Percentiles rank a stretch among this genome's conserved stretches.
phyloP scores from a whole-genome alignment of 1,140 invertebrate genomes.

The Drepana arcuata region DNA sequence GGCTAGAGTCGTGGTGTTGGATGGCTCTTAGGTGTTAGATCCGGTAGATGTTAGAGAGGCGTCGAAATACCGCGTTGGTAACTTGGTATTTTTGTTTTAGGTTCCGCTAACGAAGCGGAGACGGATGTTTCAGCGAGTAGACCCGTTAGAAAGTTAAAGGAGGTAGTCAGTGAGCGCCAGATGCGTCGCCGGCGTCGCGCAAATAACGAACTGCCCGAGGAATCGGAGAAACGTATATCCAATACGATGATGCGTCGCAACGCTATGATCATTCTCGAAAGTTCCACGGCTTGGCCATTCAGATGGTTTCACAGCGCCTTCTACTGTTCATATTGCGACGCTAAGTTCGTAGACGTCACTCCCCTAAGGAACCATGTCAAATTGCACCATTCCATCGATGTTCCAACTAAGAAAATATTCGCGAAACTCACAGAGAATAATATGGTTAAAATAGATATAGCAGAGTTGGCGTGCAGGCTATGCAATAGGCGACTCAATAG shows the following conservation, averaged over 20 bases:
- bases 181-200: conserved; percentile 47
- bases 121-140: conserved; percentile 25
- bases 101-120: conserved; percentile 39
- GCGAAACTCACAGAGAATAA: conserved; percentile 63
- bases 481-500: conserved; percentile 36
- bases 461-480: conserved; percentile 40
- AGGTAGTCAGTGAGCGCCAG: conserved; percentile 47
- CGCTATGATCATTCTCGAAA: conserved; percentile 47
- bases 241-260: conserved; percentile 61
- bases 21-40: too few species aligned
- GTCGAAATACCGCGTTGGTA: too few species aligned
- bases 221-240: conserved; percentile 46
- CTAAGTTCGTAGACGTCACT: conserved; percentile 35
- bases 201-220: conserved; percentile 52
- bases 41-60: too few species aligned
- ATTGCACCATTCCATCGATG: conserved; percentile 28
- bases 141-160: conserved; percentile 51
- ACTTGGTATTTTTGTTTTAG: conserved; percentile 64
- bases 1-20: too few species aligned
- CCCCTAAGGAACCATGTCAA: conserved; percentile 35
- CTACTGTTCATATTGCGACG: conserved; percentile 54
- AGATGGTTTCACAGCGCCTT: conserved; percentile 51
- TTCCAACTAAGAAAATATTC: conserved; percentile 43
- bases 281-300: conserved; percentile 56
- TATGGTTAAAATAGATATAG: conserved; percentile 59